Evolutionary conservation across 1,140 invertebrate genomes (phyloP), one percentile per base, ranked within the genome.

Genomic region (Panulirus ornatus): DNA sequence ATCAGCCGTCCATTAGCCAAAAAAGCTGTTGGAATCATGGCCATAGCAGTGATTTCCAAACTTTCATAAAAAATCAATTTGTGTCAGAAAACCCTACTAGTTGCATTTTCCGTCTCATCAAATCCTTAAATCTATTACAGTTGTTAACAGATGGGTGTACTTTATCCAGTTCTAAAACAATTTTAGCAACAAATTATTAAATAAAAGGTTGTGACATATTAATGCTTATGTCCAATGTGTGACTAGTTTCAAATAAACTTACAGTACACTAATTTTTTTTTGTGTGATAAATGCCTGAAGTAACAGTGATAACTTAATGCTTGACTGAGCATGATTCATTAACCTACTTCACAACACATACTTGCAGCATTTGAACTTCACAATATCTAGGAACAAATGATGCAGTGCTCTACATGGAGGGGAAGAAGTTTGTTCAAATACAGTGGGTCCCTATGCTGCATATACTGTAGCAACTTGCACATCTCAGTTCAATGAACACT

Each of bases 281-380:
- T 44, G 30, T 58, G 30, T 30, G 38, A 58, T 79, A 87, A 87
- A 87, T 87, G 73, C 85, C 73, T 87, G 85, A 76, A 78, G 38
- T 40, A 87, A 38, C 81, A 36, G 27, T 38, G 30, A 34, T 14
- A 34, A 51, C 30, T 47, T 58, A 38, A 38, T 38, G 40, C 63
- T 87, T 47, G 27, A 36, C 73, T 63, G 34, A 47, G 47, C 73
- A 40, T 78, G 79, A 14, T 76, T 76, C 51, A 78, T 63, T 87
- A 87, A 79, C 75, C 85, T 87, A 87, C 22, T 54, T 87, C 85
- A 87, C 85, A 87, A 87, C 85, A 87, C 85, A 79, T 58, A 54
- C 54, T 76, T 78, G 54, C 38, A 78, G 85, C 44, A 87, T 87
- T 78, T 78, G 85, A 87, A 87, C 85, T 66, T 66, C 40, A 73